Percentiles rank a stretch among this genome's conserved stretches.
Evolutionary conservation across 2,888 invertebrate species (phyloP).

Genomic region (Xiphydria camelus): DNA sequence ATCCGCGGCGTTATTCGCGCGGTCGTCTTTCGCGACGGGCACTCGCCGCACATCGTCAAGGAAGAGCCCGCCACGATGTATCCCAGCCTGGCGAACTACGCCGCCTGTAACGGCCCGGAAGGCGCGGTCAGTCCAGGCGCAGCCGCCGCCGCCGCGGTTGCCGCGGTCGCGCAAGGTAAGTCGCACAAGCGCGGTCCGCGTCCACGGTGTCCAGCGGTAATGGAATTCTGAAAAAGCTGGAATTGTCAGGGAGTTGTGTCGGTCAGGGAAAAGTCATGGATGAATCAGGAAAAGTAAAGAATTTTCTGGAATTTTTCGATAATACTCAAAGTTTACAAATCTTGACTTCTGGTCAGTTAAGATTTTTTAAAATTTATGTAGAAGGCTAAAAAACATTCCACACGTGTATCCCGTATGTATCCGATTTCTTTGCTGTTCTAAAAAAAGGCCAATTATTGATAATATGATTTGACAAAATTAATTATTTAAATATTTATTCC

Average conservation of each 20-base stretch:
- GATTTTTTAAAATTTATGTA: not conserved
- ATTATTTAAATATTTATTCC: not conserved
- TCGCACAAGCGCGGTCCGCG: no score
- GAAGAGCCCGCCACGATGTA: slow-evolving; percentile 54
- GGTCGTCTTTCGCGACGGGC: slow-evolving; percentile 87
- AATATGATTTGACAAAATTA: slow-evolving; percentile 2
- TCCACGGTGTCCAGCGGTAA: no score
- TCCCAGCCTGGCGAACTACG: slow-evolving; percentile 53
- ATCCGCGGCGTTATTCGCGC: slow-evolving; percentile 90
- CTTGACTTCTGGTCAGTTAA: not conserved
- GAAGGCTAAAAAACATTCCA: slow-evolving; percentile 1
- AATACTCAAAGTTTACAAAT: slow-evolving; percentile 8
- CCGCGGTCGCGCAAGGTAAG: slow-evolving; percentile 80
- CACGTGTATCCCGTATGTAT: no score
- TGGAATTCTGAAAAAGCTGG: no score
- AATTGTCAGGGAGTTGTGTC: no score
- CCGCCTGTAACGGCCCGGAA: slow-evolving; percentile 63
- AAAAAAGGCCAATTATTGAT: slow-evolving; percentile 6
- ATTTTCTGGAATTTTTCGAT: no score
- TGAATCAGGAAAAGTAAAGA: no score
- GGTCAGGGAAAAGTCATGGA: no score
- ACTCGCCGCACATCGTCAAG: slow-evolving; percentile 60
- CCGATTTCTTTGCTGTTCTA: slow-evolving; percentile 7
- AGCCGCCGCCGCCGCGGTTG: slow-evolving; percentile 82
- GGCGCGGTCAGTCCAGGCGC: slow-evolving; percentile 69